phyloP scores from a whole-genome alignment of 1,140 invertebrate genomes.

The Geopemphigus sp. region DNA sequence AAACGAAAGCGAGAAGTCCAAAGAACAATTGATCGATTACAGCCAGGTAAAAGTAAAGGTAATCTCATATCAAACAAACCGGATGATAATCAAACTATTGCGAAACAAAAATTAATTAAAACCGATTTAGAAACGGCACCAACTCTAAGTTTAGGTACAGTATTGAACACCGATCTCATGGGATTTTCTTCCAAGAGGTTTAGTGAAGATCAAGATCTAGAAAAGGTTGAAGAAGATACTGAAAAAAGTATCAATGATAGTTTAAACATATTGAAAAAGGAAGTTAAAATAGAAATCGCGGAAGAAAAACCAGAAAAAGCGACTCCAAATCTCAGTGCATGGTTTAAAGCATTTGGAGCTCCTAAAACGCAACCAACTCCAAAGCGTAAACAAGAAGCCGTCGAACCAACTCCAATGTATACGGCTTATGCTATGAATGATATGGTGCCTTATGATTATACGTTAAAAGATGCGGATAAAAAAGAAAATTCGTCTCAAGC shows the following conservation, averaged over 20 bases:
- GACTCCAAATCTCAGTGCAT: conserved; percentile 82
- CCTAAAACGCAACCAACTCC: conserved; percentile 61
- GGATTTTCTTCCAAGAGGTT: conserved; percentile 37
- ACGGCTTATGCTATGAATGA: conserved; percentile 47
- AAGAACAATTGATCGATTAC: conserved; percentile 75
- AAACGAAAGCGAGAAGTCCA: conserved; percentile 70
- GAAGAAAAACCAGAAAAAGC: conserved; percentile 63
- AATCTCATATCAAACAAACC: conserved; percentile 63
- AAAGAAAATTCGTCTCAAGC: conserved; percentile 51
- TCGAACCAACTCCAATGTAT: conserved; percentile 15
- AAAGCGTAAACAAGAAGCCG: conserved; percentile 55
- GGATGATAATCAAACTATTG: conserved; percentile 12
- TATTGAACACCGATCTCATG: conserved; percentile 63
- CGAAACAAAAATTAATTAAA: conserved; percentile 42
- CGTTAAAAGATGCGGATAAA: conserved; percentile 52
- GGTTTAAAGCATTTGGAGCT: conserved; percentile 86
- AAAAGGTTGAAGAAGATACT: conserved; percentile 53
- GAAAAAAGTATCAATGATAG: conserved; percentile 32
- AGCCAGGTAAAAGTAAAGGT: conserved; percentile 80
- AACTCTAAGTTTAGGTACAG: conserved; percentile 76
- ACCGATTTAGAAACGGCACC: conserved; percentile 56
- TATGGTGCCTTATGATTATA: conserved; percentile 43
- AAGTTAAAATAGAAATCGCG: conserved; percentile 52
- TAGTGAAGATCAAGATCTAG: conserved; percentile 50
- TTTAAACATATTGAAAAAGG: conserved; percentile 23